Evolutionary conservation across 2,888 invertebrate species (phyloP).

Genomic region (Serrognathus titanus): DNA sequence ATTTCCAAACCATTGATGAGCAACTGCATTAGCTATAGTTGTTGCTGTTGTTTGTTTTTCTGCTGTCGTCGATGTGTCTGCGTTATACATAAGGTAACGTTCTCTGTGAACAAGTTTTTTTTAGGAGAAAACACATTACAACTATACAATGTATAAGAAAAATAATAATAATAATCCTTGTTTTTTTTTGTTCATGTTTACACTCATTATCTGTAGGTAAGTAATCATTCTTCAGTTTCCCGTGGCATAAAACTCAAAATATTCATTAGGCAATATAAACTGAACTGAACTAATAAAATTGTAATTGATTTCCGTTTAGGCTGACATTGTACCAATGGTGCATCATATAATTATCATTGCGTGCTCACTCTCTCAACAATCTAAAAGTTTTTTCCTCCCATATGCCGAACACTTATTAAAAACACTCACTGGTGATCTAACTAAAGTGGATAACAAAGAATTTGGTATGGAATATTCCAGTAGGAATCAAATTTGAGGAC

Average conservation of each 20-base stretch:
- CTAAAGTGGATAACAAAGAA: no score
- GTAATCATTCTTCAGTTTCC: constrained; percentile 90
- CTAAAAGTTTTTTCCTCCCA: constrained; percentile 61
- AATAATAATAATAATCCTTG: no score
- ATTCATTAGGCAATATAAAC: constrained; percentile 70
- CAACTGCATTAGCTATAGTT: constrained; percentile 61
- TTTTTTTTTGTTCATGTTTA: no score
- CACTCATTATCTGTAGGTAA: constrained; percentile 52
- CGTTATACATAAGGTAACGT: constrained; percentile 7
- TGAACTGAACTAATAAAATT: constrained; percentile 73
- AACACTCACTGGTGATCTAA: no score
- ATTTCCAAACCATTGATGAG: constrained; percentile 71
- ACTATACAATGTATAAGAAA: neutral
- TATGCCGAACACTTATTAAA: no score
- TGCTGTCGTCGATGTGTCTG: constrained; percentile 39
- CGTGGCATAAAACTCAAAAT: constrained; percentile 80
- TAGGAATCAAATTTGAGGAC: neutral
- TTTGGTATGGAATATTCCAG: no score
- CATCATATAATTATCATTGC: constrained; percentile 4
- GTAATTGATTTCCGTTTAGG: constrained; percentile 57
- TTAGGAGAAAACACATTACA: no score
- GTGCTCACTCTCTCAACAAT: constrained; percentile 49
- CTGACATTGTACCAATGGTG: constrained; percentile 41
- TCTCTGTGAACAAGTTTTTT: constrained; percentile 3
- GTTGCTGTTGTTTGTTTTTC: constrained; percentile 52